Evolutionary conservation across 2,888 invertebrate species (phyloP), one percentile per base, ranked within the genome.

Genomic region (Microdon myrmicae): DNA sequence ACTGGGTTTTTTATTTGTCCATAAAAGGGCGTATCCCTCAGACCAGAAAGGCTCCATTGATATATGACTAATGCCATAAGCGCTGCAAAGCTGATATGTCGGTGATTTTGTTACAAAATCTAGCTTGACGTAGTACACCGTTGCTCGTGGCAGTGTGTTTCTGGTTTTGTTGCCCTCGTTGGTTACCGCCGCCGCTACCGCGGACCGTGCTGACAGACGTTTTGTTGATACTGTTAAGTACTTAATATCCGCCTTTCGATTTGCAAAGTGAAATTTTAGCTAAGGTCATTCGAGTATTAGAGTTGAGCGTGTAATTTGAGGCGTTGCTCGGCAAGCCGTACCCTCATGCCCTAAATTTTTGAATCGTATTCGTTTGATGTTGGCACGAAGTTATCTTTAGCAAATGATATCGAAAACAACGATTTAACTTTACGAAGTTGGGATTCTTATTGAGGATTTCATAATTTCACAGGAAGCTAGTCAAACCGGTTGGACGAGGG

Each of bases 281-380:
- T 64, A 64, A 58, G 64, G 64, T 53, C 58, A 47, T 34, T 45
- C n/a, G n/a, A 29, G 49, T 56, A 49, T 56, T 49, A 45, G 58
- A 32, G 34, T 31, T 44, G 26, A 51, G 53, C 43, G 45, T 47
- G 64, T 47, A 43, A 58, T 58, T 47, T 32, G 47, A 53, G 26
- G 43, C 37, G 43, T 64, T 64, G n/a, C n/a, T 37, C 17, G 37
- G 45, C 43, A 58, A 64, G 35, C 51, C 51, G 41, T 49, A 43
- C 58, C 51, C 49, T 23, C 34, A 9, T 64, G 64, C 41, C 58
- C 51, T 64, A 64, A 31, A 55, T 55, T 41, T 45, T 23, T 10
- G 16, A 9, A 4, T 51, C 10, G 5, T 25, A 5, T 3, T 20
- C 9, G 25, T 48, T 37, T 19, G 9, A 28, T 20, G 37, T 17